Conservation (phyloP, 2,888 invertebrate genomes). For the Pollenia amentaria region DNA sequence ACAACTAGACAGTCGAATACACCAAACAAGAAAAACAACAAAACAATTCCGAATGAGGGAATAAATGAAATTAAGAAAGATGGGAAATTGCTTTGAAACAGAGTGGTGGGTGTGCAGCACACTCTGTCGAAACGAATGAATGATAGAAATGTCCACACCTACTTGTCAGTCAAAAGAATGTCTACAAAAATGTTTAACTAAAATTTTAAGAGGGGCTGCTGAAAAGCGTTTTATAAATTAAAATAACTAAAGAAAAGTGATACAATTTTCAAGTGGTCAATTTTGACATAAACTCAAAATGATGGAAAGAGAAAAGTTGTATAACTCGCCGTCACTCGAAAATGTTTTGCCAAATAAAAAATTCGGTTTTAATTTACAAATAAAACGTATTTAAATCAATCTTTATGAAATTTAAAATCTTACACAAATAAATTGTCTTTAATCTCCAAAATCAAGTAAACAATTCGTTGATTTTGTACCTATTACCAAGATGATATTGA, state of each 20-base stretch:
- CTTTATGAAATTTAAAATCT: too few relatives aligned
- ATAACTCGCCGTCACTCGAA: too few relatives aligned
- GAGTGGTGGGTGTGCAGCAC: conserved; percentile 79
- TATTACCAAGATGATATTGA: too few relatives aligned
- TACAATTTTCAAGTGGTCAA: conserved; percentile 5
- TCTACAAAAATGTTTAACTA: conserved; percentile 64
- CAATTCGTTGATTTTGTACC: too few relatives aligned
- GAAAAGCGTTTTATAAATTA: conserved; percentile 54
- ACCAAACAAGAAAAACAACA: conserved; percentile 14
- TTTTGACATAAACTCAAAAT: not conserved
- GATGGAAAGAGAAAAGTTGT: too few relatives aligned
- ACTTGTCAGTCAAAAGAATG: conserved; percentile 81
- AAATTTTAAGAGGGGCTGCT: conserved; percentile 35
- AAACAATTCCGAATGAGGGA: conserved; percentile 47
- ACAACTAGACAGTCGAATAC: not conserved
- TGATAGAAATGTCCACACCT: conserved; percentile 83
- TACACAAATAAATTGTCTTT: too few relatives aligned
- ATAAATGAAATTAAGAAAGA: conserved; percentile 12
- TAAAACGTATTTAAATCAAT: too few relatives aligned
- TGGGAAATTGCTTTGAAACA: conserved; percentile 24
- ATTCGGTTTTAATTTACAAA: too few relatives aligned
- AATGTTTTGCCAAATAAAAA: too few relatives aligned
- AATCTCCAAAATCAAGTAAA: too few relatives aligned
- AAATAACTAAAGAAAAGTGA: conserved; percentile 42
- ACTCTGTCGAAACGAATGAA: conserved; percentile 82